Conservation (phyloP, 2,797 vertebrate genomes). For the Sebastolobus alascanus region DNA sequence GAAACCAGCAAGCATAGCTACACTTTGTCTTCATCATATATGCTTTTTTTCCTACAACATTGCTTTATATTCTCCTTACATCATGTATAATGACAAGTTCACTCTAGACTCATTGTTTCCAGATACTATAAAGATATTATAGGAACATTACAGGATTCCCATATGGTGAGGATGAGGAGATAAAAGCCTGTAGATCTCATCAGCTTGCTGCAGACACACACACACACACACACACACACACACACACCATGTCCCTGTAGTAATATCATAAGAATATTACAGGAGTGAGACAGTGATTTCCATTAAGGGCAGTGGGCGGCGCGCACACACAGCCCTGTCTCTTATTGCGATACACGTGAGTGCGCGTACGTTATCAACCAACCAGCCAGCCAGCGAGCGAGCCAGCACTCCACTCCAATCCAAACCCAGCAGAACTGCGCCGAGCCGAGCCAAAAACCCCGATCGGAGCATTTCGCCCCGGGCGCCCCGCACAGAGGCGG, state of each 20-base stretch:
- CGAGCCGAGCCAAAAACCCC: constrained; percentile 21
- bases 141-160: neutral
- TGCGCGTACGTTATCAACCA: constrained; percentile 51
- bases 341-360: constrained; percentile 44
- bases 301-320: constrained; percentile 78
- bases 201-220: neutral
- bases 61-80: neutral
- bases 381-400: constrained; percentile 43
- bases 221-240: neutral
- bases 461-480: neutral
- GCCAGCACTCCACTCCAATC: constrained; percentile 31
- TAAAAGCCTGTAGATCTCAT: constrained; percentile 1
- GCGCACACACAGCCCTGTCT: constrained; percentile 60
- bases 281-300: constrained; percentile 45
- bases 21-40: neutral
- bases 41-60: neutral
- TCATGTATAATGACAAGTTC: neutral
- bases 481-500: constrained; percentile 37
- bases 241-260: constrained; percentile 20
- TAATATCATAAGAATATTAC: constrained; percentile 30
- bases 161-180: neutral
- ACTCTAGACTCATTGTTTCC: neutral
- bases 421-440: constrained; percentile 21
- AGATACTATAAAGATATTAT: neutral
- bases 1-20: neutral